phyloP scores from a whole-genome alignment of 2,888 invertebrate genomes.

The Branchinecta sandiegonensis region DNA sequence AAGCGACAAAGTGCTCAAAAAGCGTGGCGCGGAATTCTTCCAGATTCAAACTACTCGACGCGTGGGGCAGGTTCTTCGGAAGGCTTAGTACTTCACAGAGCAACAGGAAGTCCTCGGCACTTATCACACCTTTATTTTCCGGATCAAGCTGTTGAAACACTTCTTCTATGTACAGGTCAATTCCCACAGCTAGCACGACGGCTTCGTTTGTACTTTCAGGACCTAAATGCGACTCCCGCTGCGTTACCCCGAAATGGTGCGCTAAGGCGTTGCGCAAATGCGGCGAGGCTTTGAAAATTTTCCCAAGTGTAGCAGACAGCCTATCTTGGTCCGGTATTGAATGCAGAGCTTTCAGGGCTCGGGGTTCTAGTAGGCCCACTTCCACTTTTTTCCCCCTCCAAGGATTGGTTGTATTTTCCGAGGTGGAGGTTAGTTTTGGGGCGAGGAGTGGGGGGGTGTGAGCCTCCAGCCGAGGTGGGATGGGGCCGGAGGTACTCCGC shows the following conservation, averaged over 20 bases:
- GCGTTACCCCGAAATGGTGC: constrained; percentile 5
- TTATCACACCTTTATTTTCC: constrained; percentile 22
- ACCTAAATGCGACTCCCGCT: background rate
- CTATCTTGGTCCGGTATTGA: constrained; percentile 1
- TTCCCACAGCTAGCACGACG: constrained; percentile 24
- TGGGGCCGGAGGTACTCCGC: constrained; percentile 2
- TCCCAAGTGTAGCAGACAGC: background rate
- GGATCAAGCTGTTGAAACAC: constrained; percentile 25
- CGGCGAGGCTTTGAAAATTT: constrained; percentile 1
- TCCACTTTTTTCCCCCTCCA: constrained; percentile 1
- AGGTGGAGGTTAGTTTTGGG: background rate
- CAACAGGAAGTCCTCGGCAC: constrained; percentile 23
- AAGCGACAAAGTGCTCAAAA: constrained; percentile 20
- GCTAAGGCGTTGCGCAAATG: constrained; percentile 12
- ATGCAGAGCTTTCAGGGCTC: background rate
- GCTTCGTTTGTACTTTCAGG: constrained; percentile 23
- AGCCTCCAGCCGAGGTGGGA: constrained; percentile 3
- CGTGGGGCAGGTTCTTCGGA: background rate
- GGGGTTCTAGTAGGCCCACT: constrained; percentile 7
- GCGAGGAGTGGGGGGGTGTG: background rate
- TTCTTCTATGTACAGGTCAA: constrained; percentile 25
- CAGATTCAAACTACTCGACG: constrained; percentile 21
- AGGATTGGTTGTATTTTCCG: constrained; percentile 2
- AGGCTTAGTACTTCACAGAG: constrained; percentile 24
- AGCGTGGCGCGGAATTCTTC: constrained; percentile 22